Conservation (phyloP, 2,113 vertebrate species). For the Hassar affinis region DNA sequence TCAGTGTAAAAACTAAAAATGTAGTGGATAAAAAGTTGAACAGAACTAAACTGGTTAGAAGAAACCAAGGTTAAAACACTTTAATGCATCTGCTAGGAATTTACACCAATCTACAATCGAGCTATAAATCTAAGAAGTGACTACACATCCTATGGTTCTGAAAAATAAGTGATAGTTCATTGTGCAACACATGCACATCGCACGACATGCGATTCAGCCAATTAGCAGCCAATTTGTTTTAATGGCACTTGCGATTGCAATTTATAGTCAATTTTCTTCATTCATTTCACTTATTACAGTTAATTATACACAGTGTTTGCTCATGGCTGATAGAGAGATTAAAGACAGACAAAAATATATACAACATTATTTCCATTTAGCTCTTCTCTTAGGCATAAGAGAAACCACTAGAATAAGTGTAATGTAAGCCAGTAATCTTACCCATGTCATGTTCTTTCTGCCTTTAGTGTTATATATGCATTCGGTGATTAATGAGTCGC, state of each 20-base stretch:
- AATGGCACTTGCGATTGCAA: not conserved
- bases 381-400: not conserved
- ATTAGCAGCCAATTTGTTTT: not conserved
- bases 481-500: constrained; percentile 84
- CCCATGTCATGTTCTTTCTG: constrained; percentile 83
- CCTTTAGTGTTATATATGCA: constrained; percentile 82
- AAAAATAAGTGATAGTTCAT: not conserved
- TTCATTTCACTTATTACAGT: not conserved
- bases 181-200: not conserved
- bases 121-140: too few relatives aligned
- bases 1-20: not conserved
- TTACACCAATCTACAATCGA: too few relatives aligned
- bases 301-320: constrained; percentile 1
- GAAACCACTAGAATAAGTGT: not conserved
- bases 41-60: not conserved
- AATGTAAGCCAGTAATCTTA: constrained; percentile 65
- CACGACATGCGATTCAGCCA: not conserved
- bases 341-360: not conserved
- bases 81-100: not conserved
- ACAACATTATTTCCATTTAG: not conserved
- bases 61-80: not conserved
- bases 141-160: not conserved
- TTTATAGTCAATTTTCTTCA: not conserved
- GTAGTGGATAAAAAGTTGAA: not conserved
- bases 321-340: not conserved